Conservation (phyloP, 2,888 invertebrate species). For the Hemaris fuciformis region DNA sequence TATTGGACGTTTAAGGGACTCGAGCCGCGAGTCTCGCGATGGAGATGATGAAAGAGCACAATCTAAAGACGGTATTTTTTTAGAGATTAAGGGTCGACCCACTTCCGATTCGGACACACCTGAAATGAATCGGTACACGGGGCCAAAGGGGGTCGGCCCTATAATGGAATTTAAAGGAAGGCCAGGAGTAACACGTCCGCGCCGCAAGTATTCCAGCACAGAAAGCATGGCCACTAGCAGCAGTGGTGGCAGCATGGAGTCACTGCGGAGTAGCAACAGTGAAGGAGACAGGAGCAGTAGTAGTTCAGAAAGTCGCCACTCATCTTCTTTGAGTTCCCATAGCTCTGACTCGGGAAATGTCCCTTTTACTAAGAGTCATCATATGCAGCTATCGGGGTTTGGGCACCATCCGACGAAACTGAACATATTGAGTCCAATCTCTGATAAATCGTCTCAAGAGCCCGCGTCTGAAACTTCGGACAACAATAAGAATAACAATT, state of each 20-base stretch:
- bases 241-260: slow-evolving; percentile 94
- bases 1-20: slow-evolving; percentile 75
- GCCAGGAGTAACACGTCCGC: slow-evolving; percentile 74
- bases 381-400: slow-evolving; percentile 85
- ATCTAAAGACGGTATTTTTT: slow-evolving; percentile 85
- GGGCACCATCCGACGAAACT: slow-evolving; percentile 88
- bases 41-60: slow-evolving; percentile 87
- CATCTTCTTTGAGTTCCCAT: slow-evolving; percentile 92
- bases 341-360: slow-evolving; percentile 90
- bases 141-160: slow-evolving; percentile 81
- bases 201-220: slow-evolving; percentile 87
- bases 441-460: slow-evolving; percentile 94
- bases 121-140: slow-evolving; percentile 79
- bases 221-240: slow-evolving; percentile 94
- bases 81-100: slow-evolving; percentile 88
- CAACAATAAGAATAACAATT: slow-evolving; percentile 89
- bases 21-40: slow-evolving; percentile 80
- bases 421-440: slow-evolving; percentile 93
- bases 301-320: slow-evolving; percentile 91
- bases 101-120: slow-evolving; percentile 81
- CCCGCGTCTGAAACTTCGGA: slow-evolving; percentile 91
- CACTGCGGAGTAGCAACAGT: slow-evolving; percentile 91
- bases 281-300: slow-evolving; percentile 93
- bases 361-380: slow-evolving; percentile 81
- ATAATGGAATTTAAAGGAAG: slow-evolving; percentile 84